These are phyloP conservation scores for Morone saxatilis DNA, from an alignment of 2,113 vertebrate genomes.

Conservation along the genomic window DNA sequence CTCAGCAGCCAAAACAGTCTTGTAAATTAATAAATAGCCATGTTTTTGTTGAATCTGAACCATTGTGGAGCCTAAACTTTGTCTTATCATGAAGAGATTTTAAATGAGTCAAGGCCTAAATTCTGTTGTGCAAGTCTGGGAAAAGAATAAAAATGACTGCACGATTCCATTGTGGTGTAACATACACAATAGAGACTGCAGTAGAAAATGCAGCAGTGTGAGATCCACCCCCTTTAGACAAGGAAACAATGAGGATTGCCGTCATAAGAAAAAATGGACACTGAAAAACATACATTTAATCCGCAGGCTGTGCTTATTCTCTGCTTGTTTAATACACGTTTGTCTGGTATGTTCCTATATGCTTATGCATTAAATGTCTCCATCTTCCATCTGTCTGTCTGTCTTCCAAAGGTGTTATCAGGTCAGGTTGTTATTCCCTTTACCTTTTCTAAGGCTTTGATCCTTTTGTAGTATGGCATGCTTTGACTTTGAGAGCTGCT, in stretches of 20 bases:
- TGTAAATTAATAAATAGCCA: neutral
- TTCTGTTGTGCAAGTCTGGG: neutral
- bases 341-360: neutral
- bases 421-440: constrained; percentile 29
- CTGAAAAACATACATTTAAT: neutral
- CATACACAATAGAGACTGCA: neutral
- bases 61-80: neutral
- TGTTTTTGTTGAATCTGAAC: neutral
- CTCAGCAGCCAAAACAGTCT: neutral
- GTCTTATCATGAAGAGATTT: no score
- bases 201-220: constrained; percentile 1
- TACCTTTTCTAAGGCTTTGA: constrained; percentile 20
- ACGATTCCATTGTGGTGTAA: neutral
- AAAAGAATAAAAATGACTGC: neutral
- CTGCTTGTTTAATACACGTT: neutral
- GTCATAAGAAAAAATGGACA: no score
- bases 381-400: neutral
- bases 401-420: constrained; percentile 9
- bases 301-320: neutral
- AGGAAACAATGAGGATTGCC: neutral
- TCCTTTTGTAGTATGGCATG: constrained; percentile 27
- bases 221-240: constrained; percentile 2
- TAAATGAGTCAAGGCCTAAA: no score
- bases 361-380: neutral
- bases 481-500: constrained; percentile 51